These are phyloP conservation scores for Drosophila lowei DNA, from an alignment of 1,140 invertebrate species.

Conservation along the genomic window DNA sequence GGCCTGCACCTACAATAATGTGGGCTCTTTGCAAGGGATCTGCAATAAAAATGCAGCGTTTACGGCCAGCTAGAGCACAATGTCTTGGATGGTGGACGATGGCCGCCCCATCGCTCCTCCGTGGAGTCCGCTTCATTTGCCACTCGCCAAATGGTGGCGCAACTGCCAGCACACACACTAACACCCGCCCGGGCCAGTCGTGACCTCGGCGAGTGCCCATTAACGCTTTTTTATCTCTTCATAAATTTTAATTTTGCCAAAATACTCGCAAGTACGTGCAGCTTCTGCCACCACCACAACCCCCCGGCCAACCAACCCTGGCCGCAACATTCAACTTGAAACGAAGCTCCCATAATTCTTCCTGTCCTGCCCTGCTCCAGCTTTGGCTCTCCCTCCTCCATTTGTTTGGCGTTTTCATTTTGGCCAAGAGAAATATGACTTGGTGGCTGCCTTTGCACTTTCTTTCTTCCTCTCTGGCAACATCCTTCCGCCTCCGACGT, in stretches of 20 bases:
- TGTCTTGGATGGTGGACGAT: slow-evolving; percentile 31
- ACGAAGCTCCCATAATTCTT: slow-evolving; percentile 59
- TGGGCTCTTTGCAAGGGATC: neutral
- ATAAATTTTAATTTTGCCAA: slow-evolving; percentile 81
- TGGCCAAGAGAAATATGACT: slow-evolving; percentile 67
- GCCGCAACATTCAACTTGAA: slow-evolving; percentile 41
- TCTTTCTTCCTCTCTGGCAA: slow-evolving; percentile 1
- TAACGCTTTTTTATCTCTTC: slow-evolving; percentile 81
- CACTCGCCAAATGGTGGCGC: slow-evolving; percentile 21
- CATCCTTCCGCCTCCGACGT: slow-evolving; percentile 37
- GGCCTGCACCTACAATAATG: slow-evolving; percentile 26
- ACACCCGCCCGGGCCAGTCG: slow-evolving; percentile 18
- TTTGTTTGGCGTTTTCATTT: slow-evolving; percentile 60
- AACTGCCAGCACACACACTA: slow-evolving; percentile 45
- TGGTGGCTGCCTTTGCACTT: slow-evolving; percentile 53
- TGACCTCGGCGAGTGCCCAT: slow-evolving; percentile 71
- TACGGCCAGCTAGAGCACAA: slow-evolving; percentile 42
- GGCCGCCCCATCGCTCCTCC: slow-evolving; percentile 6
- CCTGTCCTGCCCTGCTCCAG: slow-evolving; percentile 9
- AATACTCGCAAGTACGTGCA: slow-evolving; percentile 77
- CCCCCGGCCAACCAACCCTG: neutral
- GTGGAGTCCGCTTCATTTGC: slow-evolving; percentile 51
- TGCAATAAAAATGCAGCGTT: slow-evolving; percentile 71
- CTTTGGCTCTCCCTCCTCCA: slow-evolving; percentile 17
- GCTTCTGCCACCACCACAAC: slow-evolving; percentile 1